Base-by-base conservation (phyloP, 2,888 invertebrate species). In the Drosophila falleni region DNA sequence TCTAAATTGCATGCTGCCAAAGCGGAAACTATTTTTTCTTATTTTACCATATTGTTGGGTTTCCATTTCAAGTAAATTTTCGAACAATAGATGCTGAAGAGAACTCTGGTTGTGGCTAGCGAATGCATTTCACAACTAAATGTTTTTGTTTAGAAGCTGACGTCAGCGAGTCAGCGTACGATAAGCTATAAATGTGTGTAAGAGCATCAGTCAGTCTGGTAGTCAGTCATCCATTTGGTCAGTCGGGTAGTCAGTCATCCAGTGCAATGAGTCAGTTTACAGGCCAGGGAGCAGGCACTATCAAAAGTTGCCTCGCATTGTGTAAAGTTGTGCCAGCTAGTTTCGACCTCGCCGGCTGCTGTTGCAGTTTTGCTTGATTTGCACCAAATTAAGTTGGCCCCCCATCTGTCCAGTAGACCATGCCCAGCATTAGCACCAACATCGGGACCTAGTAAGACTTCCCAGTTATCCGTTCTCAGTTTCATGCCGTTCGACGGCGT, bases 331-430 rank as follows among this genome's bases (percentile, higher is more conserved):
- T 55, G 33, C 55, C 60, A 59, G 37, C 69, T 50, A 61, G 69
- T 70, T 76, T 58, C 65, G 65, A 66, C 58, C 74, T 74, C 65
- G 76, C 44, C 58, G 64, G 62, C 70, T 59, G 77, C 69, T 66
- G 65, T 73, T 84, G 86, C 80, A 87, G 87, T 87, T 84, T 89
- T 80, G 86, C 87, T 87, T 87, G 82, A 87, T 81, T 86, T 86
- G 82, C 85, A 70, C 71, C 85, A 89, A 87, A 86, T 89, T 87
- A 87, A 89, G 78, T 86, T 87, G 82, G 81, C 78, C 78, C 74
- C 74, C 59, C 64, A 65, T 60, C 46, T 37, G 39, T 39, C 54
- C 80, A 74, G 64, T 53, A 79, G 77, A 87, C 85, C 82, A 79
- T 79, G 71, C 63, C 51, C 58, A 72, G 26, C 42, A 46, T 15